Base-by-base conservation (phyloP, 2,888 invertebrate genomes). In the Pristionchus maxplancki region DNA sequence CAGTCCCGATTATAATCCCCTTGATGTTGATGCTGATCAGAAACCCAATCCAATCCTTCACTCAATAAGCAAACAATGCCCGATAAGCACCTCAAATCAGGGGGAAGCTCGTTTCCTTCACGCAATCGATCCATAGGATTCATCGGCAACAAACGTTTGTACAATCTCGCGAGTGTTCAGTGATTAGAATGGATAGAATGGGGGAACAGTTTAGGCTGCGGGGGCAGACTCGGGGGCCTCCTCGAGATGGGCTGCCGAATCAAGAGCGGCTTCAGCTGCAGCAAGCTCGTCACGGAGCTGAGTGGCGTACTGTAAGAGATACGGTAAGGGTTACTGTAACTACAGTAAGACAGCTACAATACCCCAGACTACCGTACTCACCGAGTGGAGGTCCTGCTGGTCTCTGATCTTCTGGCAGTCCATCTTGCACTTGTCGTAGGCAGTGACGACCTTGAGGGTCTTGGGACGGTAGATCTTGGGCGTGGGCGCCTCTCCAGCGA, bases 381-480 rank as follows among this genome's bases (percentile, higher is more conserved):
- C 86, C 86, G 86, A 67, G 71, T 87, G 86, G 17, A 87, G 86
- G 34, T 87, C 86, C 48, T 87, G 67, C 34, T 67, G 50, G 50
- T 87, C 86, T 71, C 86, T 87, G 50, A 87, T 87, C 86, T 87
- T 87, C 34, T 44, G 31, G 86, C 86, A 87, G 31, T 87, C 86
- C 67, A 71, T 44, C 86, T 87, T 87, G 86, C 86, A 87, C 37
- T 50, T 67, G 58, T 87, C 86, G 24, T 87, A 87, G 64, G 86
- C 86, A 50, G 86, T 71, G 31, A 87, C 15, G 31, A 89, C 89
- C 89, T 92, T 92, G 74, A 90, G 89, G 50, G 88, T 87, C 84
- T 92, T 92, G 50, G 92, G 92, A 62, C 91, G 91, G 58, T 81
- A 82, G 37, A 90, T 82, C 74, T 87, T 88, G 17, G 89, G 90